These are phyloP conservation scores for Zosterops japonicus DNA, from an alignment of 2,113 vertebrate genomes.

Conservation along the genomic window DNA sequence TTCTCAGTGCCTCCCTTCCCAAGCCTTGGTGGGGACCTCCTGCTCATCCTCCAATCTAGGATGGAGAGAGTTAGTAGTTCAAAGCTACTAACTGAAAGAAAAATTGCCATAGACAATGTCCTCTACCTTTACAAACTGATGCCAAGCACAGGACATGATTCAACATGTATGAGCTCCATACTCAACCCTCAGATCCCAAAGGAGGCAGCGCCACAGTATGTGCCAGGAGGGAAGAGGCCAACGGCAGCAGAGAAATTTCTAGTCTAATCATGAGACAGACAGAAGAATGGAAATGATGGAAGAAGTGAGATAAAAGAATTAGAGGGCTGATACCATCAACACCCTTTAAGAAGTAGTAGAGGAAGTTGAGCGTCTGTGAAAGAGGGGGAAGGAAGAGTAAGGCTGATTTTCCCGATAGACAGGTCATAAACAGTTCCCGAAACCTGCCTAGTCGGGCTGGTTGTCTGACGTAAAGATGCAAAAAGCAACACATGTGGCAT, in stretches of 20 bases:
- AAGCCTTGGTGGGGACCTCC: not conserved
- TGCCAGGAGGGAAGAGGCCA: not conserved
- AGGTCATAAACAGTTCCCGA: slow-evolving; percentile 34
- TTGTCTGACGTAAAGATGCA: not conserved
- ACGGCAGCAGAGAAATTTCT: not conserved
- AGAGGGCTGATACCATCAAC: not conserved
- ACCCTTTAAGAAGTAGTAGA: slow-evolving; percentile 6
- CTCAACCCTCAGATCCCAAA: slow-evolving; percentile 39
- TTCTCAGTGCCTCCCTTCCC: not conserved
- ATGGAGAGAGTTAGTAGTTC: not conserved
- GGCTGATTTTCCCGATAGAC: slow-evolving; percentile 53
- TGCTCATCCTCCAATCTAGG: not conserved
- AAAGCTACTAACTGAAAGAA: not conserved
- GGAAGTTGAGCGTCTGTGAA: not conserved
- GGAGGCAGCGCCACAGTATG: not conserved
- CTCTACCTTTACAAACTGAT: slow-evolving; percentile 32
- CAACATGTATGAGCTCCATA: not conserved
- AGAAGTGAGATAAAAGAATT: slow-evolving; percentile 48
- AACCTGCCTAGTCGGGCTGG: not conserved
- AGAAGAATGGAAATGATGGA: slow-evolving; percentile 11
- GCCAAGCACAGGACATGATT: slow-evolving; percentile 28
- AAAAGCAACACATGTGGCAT: not conserved
- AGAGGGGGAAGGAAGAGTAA: slow-evolving; percentile 26
- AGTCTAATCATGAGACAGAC: not conserved
- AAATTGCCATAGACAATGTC: not conserved